Evolutionary conservation across 2,797 vertebrate genomes (phyloP).

Genomic region (Pristis pectinata): DNA sequence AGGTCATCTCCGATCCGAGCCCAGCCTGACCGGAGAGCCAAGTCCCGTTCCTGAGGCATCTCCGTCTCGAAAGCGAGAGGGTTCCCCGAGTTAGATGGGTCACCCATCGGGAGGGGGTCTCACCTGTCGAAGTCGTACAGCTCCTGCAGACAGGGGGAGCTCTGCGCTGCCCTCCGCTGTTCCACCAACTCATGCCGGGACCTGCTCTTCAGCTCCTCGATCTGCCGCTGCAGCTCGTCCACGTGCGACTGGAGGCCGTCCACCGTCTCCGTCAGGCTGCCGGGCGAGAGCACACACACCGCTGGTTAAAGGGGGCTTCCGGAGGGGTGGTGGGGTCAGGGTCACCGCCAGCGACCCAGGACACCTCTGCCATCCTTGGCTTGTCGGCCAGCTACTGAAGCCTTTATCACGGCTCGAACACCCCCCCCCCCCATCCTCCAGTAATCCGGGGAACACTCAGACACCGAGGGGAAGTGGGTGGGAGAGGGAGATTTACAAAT

Average conservation of each 20-base stretch:
- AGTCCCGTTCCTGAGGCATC: no score
- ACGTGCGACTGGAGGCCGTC: conserved; percentile 78
- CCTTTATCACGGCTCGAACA: no score
- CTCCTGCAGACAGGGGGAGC: conserved; percentile 81
- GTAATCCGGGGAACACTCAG: no score
- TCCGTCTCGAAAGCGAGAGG: no score
- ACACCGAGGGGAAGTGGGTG: no score
- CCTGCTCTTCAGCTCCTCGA: conserved; percentile 69
- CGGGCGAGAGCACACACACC: conserved; percentile 25
- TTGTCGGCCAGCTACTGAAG: no score
- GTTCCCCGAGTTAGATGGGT: no score
- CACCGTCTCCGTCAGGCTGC: conserved; percentile 81
- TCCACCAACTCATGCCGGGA: conserved; percentile 57
- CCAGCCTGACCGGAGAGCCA: no score
- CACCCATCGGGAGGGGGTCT: conserved; percentile 45
- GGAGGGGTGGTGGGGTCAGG: neutral
- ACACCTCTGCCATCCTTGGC: no score
- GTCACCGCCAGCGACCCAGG: neutral
- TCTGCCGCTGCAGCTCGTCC: conserved; percentile 77
- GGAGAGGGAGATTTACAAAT: no score
- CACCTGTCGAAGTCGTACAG: conserved; percentile 86
- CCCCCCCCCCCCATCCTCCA: no score
- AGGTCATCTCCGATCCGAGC: no score
- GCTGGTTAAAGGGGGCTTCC: neutral
- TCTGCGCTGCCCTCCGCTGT: conserved; percentile 66